Evolutionary conservation across 2,797 vertebrate species (phyloP).

Genomic region (Parotocinclus haroldoi): DNA sequence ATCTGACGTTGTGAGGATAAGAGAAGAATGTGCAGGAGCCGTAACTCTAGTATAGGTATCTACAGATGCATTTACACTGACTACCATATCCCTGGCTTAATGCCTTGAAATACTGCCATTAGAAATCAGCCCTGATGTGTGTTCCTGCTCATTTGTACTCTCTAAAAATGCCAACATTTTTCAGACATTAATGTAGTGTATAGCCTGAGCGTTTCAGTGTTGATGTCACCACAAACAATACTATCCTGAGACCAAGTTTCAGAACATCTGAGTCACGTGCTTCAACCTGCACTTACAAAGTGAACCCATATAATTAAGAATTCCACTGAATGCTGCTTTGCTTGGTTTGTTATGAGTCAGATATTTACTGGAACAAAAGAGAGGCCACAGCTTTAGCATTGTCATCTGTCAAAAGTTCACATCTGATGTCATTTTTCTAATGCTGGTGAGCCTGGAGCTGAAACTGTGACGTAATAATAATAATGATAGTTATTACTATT

Average conservation of each 20-base stretch:
- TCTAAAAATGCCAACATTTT: too few relatives aligned
- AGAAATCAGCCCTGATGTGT: not conserved
- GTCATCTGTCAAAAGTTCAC: slow-evolving; percentile 35
- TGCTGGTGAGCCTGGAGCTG: not conserved
- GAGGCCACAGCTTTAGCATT: slow-evolving; percentile 20
- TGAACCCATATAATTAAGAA: slow-evolving; percentile 27
- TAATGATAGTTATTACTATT: too few relatives aligned
- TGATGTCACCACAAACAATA: too few relatives aligned
- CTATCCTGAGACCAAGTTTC: slow-evolving; percentile 36
- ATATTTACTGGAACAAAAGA: slow-evolving; percentile 36
- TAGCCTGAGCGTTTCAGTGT: too few relatives aligned
- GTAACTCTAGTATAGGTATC: slow-evolving; percentile 51
- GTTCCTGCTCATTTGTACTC: too few relatives aligned
- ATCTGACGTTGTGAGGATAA: slow-evolving; percentile 67
- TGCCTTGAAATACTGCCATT: not conserved
- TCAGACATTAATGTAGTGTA: too few relatives aligned
- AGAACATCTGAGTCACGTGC: slow-evolving; percentile 40
- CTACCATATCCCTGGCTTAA: not conserved
- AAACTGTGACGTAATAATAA: not conserved
- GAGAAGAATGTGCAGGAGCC: slow-evolving; percentile 66
- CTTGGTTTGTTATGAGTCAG: slow-evolving; percentile 44
- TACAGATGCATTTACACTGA: slow-evolving; percentile 29
- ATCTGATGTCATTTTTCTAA: slow-evolving; percentile 31
- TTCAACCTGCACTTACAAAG: slow-evolving; percentile 11
- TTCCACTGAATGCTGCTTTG: slow-evolving; percentile 27